phyloP scores from a whole-genome alignment of 2,113 vertebrate species.

The Naja naja region DNA sequence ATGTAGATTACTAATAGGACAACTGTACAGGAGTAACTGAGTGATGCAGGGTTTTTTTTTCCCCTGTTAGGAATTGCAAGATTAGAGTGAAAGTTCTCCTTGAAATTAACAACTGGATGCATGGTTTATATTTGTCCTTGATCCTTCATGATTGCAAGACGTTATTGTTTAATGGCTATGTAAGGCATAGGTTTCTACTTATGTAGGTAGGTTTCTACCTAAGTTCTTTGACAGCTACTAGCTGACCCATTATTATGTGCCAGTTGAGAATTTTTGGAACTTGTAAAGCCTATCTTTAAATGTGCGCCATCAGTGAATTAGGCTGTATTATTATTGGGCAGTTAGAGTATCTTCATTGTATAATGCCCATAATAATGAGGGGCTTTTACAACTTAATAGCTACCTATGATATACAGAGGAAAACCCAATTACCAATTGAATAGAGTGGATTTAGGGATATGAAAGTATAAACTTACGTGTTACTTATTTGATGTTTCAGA shows the following conservation, averaged over 20 bases:
- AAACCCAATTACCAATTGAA: not conserved
- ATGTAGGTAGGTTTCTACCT: too few species aligned
- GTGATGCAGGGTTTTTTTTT: not conserved
- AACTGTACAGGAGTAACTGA: not conserved
- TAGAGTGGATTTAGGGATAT: not conserved
- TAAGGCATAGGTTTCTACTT: not conserved
- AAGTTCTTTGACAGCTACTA: not conserved
- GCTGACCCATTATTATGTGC: not conserved
- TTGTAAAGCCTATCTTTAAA: not conserved
- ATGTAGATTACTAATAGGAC: not conserved
- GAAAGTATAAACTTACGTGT: not conserved
- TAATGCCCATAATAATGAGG: not conserved
- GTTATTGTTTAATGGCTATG: not conserved
- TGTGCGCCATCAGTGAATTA: not conserved
- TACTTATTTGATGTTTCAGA: not conserved
- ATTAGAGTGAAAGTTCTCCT: not conserved
- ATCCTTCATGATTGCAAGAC: not conserved
- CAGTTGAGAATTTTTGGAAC: not conserved
- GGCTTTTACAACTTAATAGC: not conserved
- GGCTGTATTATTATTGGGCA: not conserved
- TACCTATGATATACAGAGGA: not conserved
- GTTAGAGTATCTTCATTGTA: not conserved
- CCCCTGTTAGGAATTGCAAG: not conserved
- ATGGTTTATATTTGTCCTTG: not conserved
- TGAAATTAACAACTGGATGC: not conserved